Base-by-base conservation (phyloP, 1,140 invertebrate species). In the Ceratina australensis region DNA sequence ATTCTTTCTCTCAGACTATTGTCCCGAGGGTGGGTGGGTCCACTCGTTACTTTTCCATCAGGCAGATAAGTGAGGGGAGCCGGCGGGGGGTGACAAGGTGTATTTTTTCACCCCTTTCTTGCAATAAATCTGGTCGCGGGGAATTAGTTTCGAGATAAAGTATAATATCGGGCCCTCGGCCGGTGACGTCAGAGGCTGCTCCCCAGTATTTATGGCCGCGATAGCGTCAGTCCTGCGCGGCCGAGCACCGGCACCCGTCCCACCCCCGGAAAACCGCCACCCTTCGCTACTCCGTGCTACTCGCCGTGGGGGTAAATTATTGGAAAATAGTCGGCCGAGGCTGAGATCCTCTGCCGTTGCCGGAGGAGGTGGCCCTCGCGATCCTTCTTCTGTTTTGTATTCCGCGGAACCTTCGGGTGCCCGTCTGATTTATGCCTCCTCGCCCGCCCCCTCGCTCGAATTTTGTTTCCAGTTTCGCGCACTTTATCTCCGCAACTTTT, bases 121-220 rank as follows among this genome's bases (percentile, higher is more conserved):
- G 88, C 87, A 89, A 89, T 89, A 89, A 89, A 89, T 89, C 88
- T 89, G 87, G 83, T 85, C 88, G 88, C 87, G 86, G 88, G 84
- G 88, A 89, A 89, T 89, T 89, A 89, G 88, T 89, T 89, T 89
- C 83, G 87, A 89, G 88, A 89, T 89, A 89, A 89, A 89, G 88
- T 89, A 89, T 89, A 89, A 89, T 89, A 89, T 89, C 88, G 88
- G 88, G 84, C 88, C 87, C 86, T 87, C 86, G 85, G 80, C 78
- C 79, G 87, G 84, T 89, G 88, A 89, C 88, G 88, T 89, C 88
- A 89, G 88, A 89, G 88, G 86, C 88, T 89, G 83, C 84, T 86
- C 80, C 86, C 83, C 80, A 85, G 83, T 89, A 89, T 89, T 89
- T 89, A 89, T 89, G 87, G 82, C 78, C 81, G 80, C 83, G 88